A percentile compares a stretch with the other conserved stretches of the same genome.
Conservation (phyloP, 2,113 vertebrate genomes). For the Ptilonorhynchus violaceus region DNA sequence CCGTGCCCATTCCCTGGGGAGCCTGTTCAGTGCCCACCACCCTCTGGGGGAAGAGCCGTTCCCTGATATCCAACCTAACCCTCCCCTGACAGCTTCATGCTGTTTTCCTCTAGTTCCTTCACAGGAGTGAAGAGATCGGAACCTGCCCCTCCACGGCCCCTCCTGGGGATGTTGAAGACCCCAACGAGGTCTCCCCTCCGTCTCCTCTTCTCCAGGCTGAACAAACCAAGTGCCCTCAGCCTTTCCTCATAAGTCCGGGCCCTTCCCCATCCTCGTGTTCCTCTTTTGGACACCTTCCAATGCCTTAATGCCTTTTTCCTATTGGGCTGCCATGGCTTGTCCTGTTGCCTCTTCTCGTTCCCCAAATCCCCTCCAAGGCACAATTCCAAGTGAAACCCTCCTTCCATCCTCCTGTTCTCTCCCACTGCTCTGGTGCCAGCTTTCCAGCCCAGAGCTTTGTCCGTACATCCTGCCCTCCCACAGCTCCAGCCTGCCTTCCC, state of each 20-base stretch:
- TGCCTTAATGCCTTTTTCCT: background rate
- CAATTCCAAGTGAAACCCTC: background rate
- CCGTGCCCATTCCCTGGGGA: background rate
- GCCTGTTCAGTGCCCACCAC: background rate
- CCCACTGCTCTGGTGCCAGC: background rate
- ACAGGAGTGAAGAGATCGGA: background rate
- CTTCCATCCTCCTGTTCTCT: background rate
- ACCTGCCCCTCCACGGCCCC: background rate
- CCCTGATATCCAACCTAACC: rapidly evolving
- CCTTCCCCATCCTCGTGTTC: background rate
- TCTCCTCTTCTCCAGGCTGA: background rate
- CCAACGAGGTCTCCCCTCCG: rapidly evolving
- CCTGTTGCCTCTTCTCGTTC: background rate
- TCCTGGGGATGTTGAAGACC: background rate
- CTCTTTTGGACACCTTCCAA: background rate
- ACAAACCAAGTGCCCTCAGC: background rate
- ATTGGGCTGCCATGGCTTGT: background rate
- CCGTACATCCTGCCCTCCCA: background rate
- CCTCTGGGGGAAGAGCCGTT: background rate
- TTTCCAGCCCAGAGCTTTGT: background rate
- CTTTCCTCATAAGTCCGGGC: background rate
- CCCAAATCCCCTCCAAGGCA: background rate
- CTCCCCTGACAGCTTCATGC: background rate
- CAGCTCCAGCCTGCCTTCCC: background rate
- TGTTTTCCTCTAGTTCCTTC: rapidly evolving